A percentile compares a stretch with the other conserved stretches of the same genome.
Evolutionary conservation across 2,797 vertebrate species (phyloP).

Genomic region (Argya squamiceps): DNA sequence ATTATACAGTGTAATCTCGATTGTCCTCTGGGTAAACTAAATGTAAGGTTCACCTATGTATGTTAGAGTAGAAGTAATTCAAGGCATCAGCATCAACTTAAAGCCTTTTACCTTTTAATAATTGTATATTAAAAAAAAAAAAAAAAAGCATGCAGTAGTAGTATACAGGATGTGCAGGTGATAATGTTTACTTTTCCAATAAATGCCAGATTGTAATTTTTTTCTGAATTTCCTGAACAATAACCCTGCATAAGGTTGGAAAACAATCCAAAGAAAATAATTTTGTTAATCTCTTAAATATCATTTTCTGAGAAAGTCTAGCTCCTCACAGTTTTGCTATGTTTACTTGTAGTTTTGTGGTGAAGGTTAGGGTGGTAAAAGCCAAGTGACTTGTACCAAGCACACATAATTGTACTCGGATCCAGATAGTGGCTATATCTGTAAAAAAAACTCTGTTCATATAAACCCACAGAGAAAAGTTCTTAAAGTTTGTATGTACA

Average conservation of each 20-base stretch:
- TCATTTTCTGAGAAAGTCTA: neutral
- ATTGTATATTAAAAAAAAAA: neutral
- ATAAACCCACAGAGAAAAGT: neutral
- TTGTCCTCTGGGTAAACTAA: neutral
- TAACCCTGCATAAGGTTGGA: neutral
- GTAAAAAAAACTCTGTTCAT: neutral
- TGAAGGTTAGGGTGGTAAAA: neutral
- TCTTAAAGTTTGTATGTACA: neutral
- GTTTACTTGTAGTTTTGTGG: neutral
- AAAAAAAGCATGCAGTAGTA: neutral
- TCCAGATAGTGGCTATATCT: neutral
- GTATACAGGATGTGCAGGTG: no score
- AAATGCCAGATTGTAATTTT: neutral
- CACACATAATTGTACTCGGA: neutral
- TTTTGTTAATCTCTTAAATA: neutral
- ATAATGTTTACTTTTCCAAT: neutral
- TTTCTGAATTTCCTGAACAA: neutral
- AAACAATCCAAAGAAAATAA: accelerated
- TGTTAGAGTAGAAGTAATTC: neutral
- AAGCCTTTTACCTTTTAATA: neutral
- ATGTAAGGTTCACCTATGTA: neutral
- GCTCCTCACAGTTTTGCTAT: neutral
- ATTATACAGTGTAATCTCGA: neutral
- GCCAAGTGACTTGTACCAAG: neutral
- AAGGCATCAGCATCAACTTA: neutral